phyloP scores from a whole-genome alignment of 1,140 invertebrate species.

The Polypedilum vanderplanki region DNA sequence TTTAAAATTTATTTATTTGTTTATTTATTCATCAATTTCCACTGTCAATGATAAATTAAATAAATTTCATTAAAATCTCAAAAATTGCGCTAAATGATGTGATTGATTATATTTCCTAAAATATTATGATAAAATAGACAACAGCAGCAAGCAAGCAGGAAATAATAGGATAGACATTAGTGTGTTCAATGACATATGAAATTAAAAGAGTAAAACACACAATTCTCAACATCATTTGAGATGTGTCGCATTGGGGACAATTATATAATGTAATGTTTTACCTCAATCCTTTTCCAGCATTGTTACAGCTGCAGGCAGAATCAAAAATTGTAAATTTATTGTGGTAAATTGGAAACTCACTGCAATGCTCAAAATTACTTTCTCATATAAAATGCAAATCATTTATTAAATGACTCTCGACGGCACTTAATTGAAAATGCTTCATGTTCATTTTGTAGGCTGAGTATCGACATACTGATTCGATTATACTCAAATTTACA shows the following conservation, averaged over 20 bases:
- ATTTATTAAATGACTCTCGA: constrained; percentile 9
- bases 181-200: too few species aligned
- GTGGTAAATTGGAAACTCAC: neutral
- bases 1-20: too few species aligned
- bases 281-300: neutral
- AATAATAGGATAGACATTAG: too few species aligned
- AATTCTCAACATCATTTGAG: too few species aligned
- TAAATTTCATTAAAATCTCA: too few species aligned
- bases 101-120: neutral
- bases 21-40: too few species aligned
- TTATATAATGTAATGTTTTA: neutral
- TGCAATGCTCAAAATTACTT: neutral
- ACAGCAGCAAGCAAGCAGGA: too few species aligned
- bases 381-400: constrained; percentile 6
- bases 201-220: too few species aligned
- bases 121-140: too few species aligned
- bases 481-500: neutral
- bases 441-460: neutral
- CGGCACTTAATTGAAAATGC: neutral
- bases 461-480: too few species aligned
- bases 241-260: neutral
- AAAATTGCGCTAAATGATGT: neutral
- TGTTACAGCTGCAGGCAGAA: neutral
- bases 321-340: neutral
- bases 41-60: too few species aligned